Evolutionary conservation across 1,140 invertebrate species (phyloP), one percentile per base, ranked within the genome.

Genomic region (Sogatella furcifera): DNA sequence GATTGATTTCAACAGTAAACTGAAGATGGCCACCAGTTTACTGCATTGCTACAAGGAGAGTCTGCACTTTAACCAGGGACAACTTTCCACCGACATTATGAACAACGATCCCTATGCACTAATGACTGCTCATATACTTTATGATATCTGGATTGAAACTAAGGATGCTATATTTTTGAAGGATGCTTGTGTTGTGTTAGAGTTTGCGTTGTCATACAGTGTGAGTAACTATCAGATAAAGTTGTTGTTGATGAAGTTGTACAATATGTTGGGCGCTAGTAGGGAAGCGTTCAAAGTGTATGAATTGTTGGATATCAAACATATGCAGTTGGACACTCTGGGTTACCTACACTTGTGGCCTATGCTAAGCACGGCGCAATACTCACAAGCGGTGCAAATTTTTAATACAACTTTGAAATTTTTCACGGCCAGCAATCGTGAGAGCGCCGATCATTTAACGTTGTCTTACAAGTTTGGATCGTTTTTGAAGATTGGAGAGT

Each of bases 401-500:
- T 84, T 86, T 64, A 82, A 85, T 65, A 74, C 79, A 17, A 85
- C 90, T 42, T 77, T 92, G 43, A 88, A 88, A 67, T 93, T 97
- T 76, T 93, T 95, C 69, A 83, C 87, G 52, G 82, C 84, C 57
- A 92, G 90, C 72, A 85, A 88, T 67, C 92, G 89, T 79, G 91
- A 95, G 77, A 91, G 90, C 67, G 83, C 90, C 49, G 93, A 97
- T 73, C 90, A 94, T 72, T 77, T 97, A 55, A 90, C 92, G 21
- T 85, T 89, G 69, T 90, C 90, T 2, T 97, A 96, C 73, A 95
- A 95, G 70, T 96, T 86, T 74, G 94, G 93, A 13, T 93, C 92
- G 42, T 96, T 96, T 76, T 81, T 86, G 56, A 95, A 95, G 79
- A 84, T 97, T 66, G 81, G 88, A 65, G 92, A 97, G 73, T 91